phyloP scores from a whole-genome alignment of 2,888 invertebrate genomes.

The Opisthograptis luteolata region DNA sequence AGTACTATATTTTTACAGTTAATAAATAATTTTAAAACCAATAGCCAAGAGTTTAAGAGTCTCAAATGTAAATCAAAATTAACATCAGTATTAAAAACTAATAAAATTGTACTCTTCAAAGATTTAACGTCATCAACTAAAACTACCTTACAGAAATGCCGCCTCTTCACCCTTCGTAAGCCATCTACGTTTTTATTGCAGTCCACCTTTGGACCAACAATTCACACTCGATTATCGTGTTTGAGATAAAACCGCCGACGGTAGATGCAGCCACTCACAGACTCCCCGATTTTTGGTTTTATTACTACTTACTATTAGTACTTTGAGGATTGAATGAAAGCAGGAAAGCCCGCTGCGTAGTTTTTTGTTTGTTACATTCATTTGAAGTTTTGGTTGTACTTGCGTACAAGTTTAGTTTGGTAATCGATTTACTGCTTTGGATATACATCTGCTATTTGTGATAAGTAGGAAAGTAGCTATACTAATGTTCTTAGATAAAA shows the following conservation, averaged over 20 bases:
- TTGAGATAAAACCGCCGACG: slow-evolving; percentile 65
- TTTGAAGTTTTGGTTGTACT: background rate
- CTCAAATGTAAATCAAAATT: too few relatives aligned
- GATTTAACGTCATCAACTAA: slow-evolving; percentile 4
- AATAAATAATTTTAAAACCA: too few relatives aligned
- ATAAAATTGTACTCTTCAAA: background rate
- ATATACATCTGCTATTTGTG: too few relatives aligned
- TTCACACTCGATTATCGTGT: slow-evolving; percentile 81
- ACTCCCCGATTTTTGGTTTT: slow-evolving; percentile 17
- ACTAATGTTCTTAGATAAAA: too few relatives aligned
- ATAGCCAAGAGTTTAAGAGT: too few relatives aligned
- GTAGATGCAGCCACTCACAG: slow-evolving; percentile 16
- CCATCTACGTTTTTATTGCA: slow-evolving; percentile 38
- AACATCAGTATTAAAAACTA: background rate
- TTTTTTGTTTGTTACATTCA: slow-evolving; percentile 7
- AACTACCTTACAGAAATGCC: slow-evolving; percentile 25
- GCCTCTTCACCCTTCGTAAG: slow-evolving; percentile 29
- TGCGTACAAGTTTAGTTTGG: background rate
- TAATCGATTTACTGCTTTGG: background rate
- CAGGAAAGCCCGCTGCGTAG: slow-evolving; percentile 18
- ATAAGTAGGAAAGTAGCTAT: too few relatives aligned
- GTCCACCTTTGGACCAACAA: slow-evolving; percentile 64
- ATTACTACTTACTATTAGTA: too few relatives aligned
- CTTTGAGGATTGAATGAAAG: slow-evolving; percentile 20
- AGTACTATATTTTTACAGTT: too few relatives aligned